Evolutionary conservation across 2,113 vertebrate genomes (phyloP), one percentile per base, ranked within the genome.

Genomic region (Otus sunia): DNA sequence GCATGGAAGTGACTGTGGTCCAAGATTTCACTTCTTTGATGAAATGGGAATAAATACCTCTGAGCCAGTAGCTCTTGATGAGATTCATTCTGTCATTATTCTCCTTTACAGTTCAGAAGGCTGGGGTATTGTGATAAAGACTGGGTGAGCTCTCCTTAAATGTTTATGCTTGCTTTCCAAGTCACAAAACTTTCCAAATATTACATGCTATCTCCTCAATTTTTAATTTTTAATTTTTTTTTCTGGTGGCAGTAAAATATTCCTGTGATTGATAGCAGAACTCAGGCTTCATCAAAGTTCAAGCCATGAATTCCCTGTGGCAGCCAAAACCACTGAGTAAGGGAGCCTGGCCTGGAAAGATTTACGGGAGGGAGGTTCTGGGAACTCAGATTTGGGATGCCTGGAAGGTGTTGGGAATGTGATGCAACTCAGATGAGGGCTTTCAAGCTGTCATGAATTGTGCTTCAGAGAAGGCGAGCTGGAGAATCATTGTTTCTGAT

Each of bases 251-350:
- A 58, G 20, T 50, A 94, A 83, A 92, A 59, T 39, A 17, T 55
- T 77, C 15, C 12, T 90, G 92, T 90, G n/a, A 96, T 36, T 93
- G 75, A 86, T 71, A 88, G 55, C 75, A 93, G 72, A 94, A 71
- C 12, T 34, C 53, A 79, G 50, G 23, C 25, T 92, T 30, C 55
- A 56, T 59, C 55, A 78, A 77, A 62, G 41, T 80, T 86, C 56
- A 81, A 92, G 30, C 26, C 26, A 56, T 47, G 86, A 62, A 90
- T 86, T 92, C 52, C 43, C 63, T 18, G 15, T 62, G 50, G 63
- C 59, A 92, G 75, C 75, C 92, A 96, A 97, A 96, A 69, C 92
- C 67, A 93, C 88, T 39, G 58, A 58, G 6, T 77, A 67, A 63
- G 37, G 19, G 58, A 94, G 71, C 53, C 26, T 1, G 4, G 15